Percentiles rank a stretch among this genome's conserved stretches.
These are phyloP conservation scores for Colletes latitarsis DNA, from an alignment of 1,140 invertebrate species.

Conservation along the genomic window DNA sequence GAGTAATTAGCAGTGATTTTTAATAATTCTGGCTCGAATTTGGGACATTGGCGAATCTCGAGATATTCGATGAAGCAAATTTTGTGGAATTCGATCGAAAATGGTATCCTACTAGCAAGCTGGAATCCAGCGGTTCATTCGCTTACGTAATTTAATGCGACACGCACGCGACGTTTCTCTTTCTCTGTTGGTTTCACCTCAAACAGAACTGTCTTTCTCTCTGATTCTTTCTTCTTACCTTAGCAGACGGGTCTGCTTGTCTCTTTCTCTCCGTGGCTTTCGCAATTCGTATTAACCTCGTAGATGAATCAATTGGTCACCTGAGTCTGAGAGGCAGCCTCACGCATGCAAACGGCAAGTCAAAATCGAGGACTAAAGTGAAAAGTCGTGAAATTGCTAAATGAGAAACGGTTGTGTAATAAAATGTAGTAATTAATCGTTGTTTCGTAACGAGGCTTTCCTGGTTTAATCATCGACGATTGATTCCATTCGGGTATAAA, in stretches of 20 bases:
- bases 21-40: too few species aligned
- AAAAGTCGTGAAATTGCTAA: not conserved
- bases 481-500: not conserved
- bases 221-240: too few species aligned
- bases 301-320: slow-evolving; percentile 44
- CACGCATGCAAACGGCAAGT: not conserved
- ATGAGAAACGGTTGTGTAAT: slow-evolving; percentile 5
- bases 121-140: slow-evolving; percentile 50
- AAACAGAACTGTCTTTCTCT: not conserved
- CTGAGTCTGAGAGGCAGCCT: slow-evolving; percentile 2
- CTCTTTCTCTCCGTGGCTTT: slow-evolving; percentile 11
- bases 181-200: not conserved
- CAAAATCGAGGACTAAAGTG: not conserved
- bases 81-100: slow-evolving; percentile 13
- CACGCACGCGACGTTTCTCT: slow-evolving; percentile 41
- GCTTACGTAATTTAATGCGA: slow-evolving; percentile 53
- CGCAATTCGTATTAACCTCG: slow-evolving; percentile 38
- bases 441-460: not conserved
- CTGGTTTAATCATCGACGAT: not conserved
- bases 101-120: not conserved
- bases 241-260: not conserved
- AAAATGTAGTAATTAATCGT: not conserved
- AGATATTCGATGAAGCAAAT: slow-evolving; percentile 5
- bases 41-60: not conserved
- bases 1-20: too few species aligned